A percentile compares a stretch with the other conserved stretches of the same genome.
These are phyloP conservation scores for Bombycilla garrulus DNA, from an alignment of 2,113 vertebrate species.

Conservation along the genomic window DNA sequence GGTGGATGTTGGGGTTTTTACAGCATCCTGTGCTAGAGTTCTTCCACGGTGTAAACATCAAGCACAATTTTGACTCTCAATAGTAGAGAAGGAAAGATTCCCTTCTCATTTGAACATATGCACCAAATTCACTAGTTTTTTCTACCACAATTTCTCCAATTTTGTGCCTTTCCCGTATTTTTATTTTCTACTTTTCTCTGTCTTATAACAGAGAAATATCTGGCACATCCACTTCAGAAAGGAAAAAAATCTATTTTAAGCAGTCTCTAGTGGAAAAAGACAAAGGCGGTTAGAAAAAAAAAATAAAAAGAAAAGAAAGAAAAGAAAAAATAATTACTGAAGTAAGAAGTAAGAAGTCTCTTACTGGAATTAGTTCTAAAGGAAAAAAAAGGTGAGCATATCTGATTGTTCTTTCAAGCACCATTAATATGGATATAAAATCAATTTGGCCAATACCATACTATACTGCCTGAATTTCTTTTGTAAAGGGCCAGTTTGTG, in stretches of 20 bases:
- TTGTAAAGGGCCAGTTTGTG: background rate
- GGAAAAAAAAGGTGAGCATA: background rate
- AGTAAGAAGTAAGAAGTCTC: background rate
- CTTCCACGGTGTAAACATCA: background rate
- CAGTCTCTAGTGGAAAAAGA: background rate
- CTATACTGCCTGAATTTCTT: background rate
- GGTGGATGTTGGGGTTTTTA: background rate
- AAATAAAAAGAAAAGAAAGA: background rate
- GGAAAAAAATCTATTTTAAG: background rate
- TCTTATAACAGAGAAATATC: background rate
- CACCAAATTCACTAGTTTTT: background rate
- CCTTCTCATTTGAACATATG: background rate
- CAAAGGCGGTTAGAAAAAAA: accelerated
- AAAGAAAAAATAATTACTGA: background rate
- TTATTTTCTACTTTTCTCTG: background rate
- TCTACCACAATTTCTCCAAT: background rate
- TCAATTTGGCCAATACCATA: background rate
- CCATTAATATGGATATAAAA: background rate
- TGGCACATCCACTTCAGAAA: background rate
- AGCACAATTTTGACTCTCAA: background rate
- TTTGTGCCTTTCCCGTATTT: background rate
- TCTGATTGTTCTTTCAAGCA: background rate
- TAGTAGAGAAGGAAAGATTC: background rate
- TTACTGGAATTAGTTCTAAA: background rate
- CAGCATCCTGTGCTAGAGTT: background rate